These are phyloP conservation scores for Polyploca ridens DNA, from an alignment of 2,888 invertebrate species.

Conservation along the genomic window DNA sequence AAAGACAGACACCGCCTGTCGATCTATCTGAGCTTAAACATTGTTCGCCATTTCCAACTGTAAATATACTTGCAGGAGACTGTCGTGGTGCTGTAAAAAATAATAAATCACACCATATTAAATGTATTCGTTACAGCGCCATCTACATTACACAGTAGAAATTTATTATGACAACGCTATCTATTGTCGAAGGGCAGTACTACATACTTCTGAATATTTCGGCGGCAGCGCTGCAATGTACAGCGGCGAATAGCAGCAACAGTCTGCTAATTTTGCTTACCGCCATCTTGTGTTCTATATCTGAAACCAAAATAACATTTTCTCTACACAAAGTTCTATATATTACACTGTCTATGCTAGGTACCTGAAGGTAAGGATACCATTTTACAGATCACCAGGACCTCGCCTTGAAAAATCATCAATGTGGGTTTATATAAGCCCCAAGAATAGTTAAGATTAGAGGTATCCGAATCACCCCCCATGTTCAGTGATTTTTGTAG, in stretches of 20 bases:
- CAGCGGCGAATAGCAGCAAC: constrained; percentile 54
- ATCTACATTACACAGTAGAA: constrained; percentile 13
- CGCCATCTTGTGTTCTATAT: constrained; percentile 57
- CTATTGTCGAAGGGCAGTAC: constrained; percentile 29
- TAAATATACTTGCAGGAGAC: constrained; percentile 65
- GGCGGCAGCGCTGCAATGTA: constrained; percentile 47
- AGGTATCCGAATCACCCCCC: too few relatives aligned
- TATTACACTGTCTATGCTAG: too few relatives aligned
- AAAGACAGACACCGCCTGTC: constrained; percentile 78
- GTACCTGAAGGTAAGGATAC: too few relatives aligned
- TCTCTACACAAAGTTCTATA: not conserved
- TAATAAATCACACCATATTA: constrained; percentile 8
- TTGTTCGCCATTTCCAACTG: constrained; percentile 72
- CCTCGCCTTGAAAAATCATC: too few relatives aligned
- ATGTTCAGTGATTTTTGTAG: too few relatives aligned
- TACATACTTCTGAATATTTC: constrained; percentile 56
- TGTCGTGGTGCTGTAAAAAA: constrained; percentile 59
- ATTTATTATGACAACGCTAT: constrained; percentile 12
- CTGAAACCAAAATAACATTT: constrained; percentile 51
- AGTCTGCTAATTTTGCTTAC: constrained; percentile 46
- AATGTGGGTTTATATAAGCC: too few relatives aligned
- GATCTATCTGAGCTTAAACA: constrained; percentile 67
- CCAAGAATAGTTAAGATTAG: too few relatives aligned
- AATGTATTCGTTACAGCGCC: not conserved
- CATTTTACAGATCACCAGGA: too few relatives aligned